Conservation (phyloP, 2,797 vertebrate genomes). For the Sparidentex hasta region DNA sequence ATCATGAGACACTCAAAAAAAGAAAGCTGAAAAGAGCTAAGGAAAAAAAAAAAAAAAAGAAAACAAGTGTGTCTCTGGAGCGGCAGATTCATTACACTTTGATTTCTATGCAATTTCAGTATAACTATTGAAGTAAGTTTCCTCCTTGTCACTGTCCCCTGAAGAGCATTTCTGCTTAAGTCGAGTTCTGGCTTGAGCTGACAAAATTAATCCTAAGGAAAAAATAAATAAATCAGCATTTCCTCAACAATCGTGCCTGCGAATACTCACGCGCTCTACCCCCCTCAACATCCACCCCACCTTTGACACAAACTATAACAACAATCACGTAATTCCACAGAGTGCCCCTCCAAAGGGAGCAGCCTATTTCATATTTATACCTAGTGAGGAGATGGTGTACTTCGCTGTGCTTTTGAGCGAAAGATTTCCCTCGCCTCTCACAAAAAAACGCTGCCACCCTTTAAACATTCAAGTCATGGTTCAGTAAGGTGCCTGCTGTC, state of each 20-base stretch:
- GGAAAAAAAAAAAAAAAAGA: not conserved
- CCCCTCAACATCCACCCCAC: conserved; percentile 2
- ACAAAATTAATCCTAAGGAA: conserved; percentile 39
- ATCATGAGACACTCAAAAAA: conserved; percentile 57
- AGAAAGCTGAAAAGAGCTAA: conserved; percentile 34
- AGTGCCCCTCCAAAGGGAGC: conserved; percentile 61
- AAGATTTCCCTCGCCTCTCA: conserved; percentile 78
- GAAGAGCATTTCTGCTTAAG: conserved; percentile 42
- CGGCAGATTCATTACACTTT: conserved; percentile 45
- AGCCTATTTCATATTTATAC: conserved; percentile 82
- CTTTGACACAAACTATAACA: conserved; percentile 59
- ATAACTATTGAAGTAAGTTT: conserved; percentile 2
- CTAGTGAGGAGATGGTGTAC: conserved; percentile 65
- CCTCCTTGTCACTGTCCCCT: not conserved
- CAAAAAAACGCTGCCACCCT: conserved; percentile 72
- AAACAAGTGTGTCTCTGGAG: not conserved
- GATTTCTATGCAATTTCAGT: conserved; percentile 38
- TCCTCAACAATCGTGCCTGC: conserved; percentile 24
- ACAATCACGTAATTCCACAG: conserved; percentile 59
- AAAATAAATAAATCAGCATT: conserved; percentile 62
- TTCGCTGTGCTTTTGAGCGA: conserved; percentile 65
- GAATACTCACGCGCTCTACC: not conserved
- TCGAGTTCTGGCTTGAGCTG: conserved; percentile 23
- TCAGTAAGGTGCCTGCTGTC: conserved; percentile 83
- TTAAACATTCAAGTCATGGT: conserved; percentile 87